Base-by-base conservation (phyloP, 2,888 invertebrate species). In the Galerucella nymphaeae region DNA sequence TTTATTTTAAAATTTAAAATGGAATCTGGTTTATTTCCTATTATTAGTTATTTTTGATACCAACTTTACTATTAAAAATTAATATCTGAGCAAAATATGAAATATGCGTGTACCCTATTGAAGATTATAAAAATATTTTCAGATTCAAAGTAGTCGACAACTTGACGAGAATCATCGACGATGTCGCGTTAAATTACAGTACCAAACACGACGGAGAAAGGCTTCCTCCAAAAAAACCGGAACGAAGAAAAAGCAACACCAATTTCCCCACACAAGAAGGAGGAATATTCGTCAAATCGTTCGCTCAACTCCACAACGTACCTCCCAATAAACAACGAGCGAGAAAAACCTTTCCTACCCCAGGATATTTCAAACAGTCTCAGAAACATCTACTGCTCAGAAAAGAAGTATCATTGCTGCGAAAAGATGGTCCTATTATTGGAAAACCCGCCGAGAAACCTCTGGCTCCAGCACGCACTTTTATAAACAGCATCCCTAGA, bases 281-380 rank as follows among this genome's bases (percentile, higher is more conserved):
- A 10, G 82, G 84, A 70, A 84, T 85, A 71, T 82, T 75, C 68
- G 82, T 85, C 6, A 85, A 84, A 78, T 83, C 85, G 2, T 80
- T 85, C 70, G 81, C 84, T 8, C 83, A 83, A 77, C 76, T 85
- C 41, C 79, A 73, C 65, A 42, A 67, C 13, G 48, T 64, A 23
- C 38, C 66, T 18, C 63, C 61, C 58, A 64, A 63, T 11, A 84
- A 84, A 75, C 84, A 83, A 65, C 81, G 82, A 71, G 85, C 85
- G 1, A 72, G 85, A 50, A 85, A 85, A 77, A 82, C 84, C 0
- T 85, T 85, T 68, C 84, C 85, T 1, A 78, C 77, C 20, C 81
- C 82, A 10, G 70, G 72, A 50, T 81, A 80, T 68, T 48, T 61
- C 55, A 76, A 78, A 67, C 48, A 16, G 10, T 38, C 65, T 23